These are phyloP conservation scores for Typhlichthys subterraneus DNA, from an alignment of 2,797 vertebrate genomes.

Conservation along the genomic window DNA sequence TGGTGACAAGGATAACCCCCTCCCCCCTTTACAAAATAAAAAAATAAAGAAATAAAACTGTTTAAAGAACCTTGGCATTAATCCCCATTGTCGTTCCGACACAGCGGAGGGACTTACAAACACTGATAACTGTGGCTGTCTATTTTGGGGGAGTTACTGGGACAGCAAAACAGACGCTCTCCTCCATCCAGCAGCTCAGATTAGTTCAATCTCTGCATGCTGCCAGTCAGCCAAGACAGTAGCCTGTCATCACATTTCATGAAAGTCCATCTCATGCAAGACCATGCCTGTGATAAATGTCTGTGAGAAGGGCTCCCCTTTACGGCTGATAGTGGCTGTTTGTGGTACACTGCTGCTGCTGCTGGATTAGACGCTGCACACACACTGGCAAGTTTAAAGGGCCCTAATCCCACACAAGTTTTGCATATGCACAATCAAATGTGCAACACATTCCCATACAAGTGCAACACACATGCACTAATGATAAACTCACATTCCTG, in stretches of 20 bases:
- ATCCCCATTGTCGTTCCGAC: constrained; percentile 84
- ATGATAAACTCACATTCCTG: too few species aligned
- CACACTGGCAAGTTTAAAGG: too few species aligned
- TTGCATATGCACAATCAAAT: constrained; percentile 27
- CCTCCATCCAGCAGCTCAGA: constrained; percentile 78
- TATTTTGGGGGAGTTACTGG: constrained; percentile 75
- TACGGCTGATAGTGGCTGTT: constrained; percentile 44
- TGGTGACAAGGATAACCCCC: constrained; percentile 73
- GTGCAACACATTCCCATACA: constrained; percentile 35
- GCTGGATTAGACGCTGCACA: constrained; percentile 66
- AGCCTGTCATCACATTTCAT: constrained; percentile 75
- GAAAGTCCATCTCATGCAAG: constrained; percentile 69
- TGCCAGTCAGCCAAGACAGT: constrained; percentile 72
- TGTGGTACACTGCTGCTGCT: constrained; percentile 48
- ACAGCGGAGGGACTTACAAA: constrained; percentile 81
- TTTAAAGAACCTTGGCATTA: constrained; percentile 82
- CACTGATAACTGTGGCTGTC: constrained; percentile 77
- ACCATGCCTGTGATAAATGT: constrained; percentile 71
- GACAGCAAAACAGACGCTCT: constrained; percentile 63
- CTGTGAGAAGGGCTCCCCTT: constrained; percentile 59
- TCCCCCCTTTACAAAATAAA: constrained; percentile 51
- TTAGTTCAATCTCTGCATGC: constrained; percentile 78
- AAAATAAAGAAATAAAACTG: constrained; percentile 54
- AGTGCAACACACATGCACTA: too few species aligned
- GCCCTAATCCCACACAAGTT: too few species aligned